Evolutionary conservation across 2,888 invertebrate species (phyloP), one percentile per base, ranked within the genome.

Genomic region (Caenorhabditis uteleia): DNA sequence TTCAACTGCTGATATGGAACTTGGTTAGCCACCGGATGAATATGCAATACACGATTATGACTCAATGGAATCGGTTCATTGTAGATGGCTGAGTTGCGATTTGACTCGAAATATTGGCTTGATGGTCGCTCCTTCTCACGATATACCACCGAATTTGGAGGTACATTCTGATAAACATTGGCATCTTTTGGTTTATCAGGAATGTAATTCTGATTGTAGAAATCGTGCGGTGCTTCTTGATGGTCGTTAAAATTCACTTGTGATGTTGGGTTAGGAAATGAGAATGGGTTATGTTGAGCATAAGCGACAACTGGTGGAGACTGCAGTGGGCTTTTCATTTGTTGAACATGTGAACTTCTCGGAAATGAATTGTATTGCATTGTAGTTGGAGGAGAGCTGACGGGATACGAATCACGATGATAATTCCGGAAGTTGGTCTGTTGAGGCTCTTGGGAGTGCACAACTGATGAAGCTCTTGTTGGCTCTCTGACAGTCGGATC

Each of bases 31-130:
- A 48, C 29, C 2, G 64, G 54, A 47, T 59, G 58, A 43, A 65
- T 65, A 16, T 56, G 54, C 38, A 65, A 55, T n/a, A 65, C 64
- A 14, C 64, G 49, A 54, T 65, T 56, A 46, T 65, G 51, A n/a
- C 50, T 65, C 42, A 65, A 33, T 16, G 51, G 45, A 18, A 65
- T 65, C 8, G 64, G 58, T 16, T 65, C 64, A 49, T 53, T 57
- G 25, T 45, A 64, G 3, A 54, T 18, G 20, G 57, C 53, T 4
- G 64, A 64, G 27, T 58, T 57, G 10, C 64, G 23, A 36, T 57
- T 54, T 7, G 48, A 44, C 23, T 55, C 49, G 26, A 16, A 14
- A 20, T 62, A 43, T 16, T 57, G 47, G 14, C 39, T 44, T 3
- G 36, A 3, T 33, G 49, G 42, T 5, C 55, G 40, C 12, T 55